Conservation (phyloP, 2,113 vertebrate genomes). For the Ginglymostoma cirratum region DNA sequence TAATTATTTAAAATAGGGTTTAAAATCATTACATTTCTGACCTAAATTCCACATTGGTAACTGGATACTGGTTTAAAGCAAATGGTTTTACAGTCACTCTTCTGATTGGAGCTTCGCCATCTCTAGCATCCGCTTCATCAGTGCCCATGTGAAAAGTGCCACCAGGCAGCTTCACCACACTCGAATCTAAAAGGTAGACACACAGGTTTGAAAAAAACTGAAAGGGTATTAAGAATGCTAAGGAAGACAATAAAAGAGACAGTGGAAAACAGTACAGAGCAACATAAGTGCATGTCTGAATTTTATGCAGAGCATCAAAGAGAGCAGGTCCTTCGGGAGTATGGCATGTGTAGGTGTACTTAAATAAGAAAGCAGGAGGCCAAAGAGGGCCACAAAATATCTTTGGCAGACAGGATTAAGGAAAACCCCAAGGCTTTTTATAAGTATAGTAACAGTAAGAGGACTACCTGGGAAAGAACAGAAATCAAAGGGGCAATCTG, state of each 20-base stretch:
- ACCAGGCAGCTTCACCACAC: slow-evolving; percentile 63
- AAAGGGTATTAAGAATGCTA: slow-evolving; percentile 16
- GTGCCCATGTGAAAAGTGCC: slow-evolving; percentile 72
- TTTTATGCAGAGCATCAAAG: too few species aligned
- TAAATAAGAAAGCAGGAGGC: too few species aligned
- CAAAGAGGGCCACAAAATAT: too few species aligned
- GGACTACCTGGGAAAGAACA: too few species aligned
- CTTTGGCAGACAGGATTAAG: too few species aligned
- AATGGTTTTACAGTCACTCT: slow-evolving; percentile 64
- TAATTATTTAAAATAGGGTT: background rate
- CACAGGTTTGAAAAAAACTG: slow-evolving; percentile 36
- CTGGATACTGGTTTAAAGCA: slow-evolving; percentile 68
- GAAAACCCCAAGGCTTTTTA: too few species aligned
- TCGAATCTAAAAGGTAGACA: background rate
- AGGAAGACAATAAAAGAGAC: background rate
- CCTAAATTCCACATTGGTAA: slow-evolving; percentile 85
- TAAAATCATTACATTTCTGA: slow-evolving; percentile 43
- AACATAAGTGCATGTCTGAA: background rate
- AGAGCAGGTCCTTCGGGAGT: too few species aligned
- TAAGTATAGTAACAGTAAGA: too few species aligned
- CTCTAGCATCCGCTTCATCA: slow-evolving; percentile 54
- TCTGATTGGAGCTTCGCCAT: slow-evolving; percentile 61
- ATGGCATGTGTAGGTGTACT: too few species aligned
- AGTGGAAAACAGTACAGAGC: background rate
- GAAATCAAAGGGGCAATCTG: too few species aligned